Percentiles rank a stretch among this genome's conserved stretches.
phyloP scores from a whole-genome alignment of 1,140 invertebrate genomes.

The Conus betulinus region DNA sequence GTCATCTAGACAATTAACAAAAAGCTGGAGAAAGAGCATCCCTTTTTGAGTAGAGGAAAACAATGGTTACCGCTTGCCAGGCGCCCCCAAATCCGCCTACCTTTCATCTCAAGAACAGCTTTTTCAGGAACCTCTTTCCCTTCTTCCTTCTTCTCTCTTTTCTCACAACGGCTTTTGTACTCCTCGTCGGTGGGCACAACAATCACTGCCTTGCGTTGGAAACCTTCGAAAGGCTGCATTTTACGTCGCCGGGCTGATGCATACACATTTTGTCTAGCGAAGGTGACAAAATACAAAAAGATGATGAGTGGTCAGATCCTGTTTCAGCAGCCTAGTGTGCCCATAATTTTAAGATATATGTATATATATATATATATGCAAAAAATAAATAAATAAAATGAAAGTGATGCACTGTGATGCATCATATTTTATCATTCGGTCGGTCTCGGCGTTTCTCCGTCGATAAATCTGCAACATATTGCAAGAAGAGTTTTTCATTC shows the following conservation, averaged over 20 bases:
- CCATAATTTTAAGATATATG: not conserved
- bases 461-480: slow-evolving; percentile 63
- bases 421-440: slow-evolving; percentile 21
- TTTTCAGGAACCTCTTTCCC: slow-evolving; percentile 94
- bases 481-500: slow-evolving; percentile 48
- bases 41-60: slow-evolving; percentile 31
- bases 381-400: not conserved
- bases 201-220: slow-evolving; percentile 91
- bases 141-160: slow-evolving; percentile 87
- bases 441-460: slow-evolving; percentile 8
- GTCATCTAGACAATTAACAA: not conserved
- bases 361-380: not conserved
- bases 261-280: slow-evolving; percentile 94
- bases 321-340: slow-evolving; percentile 31
- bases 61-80: slow-evolving; percentile 39
- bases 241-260: slow-evolving; percentile 95
- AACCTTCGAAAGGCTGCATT: slow-evolving; percentile 94
- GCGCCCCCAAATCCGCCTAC: slow-evolving; percentile 77
- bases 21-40: slow-evolving; percentile 4
- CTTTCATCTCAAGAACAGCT: slow-evolving; percentile 95
- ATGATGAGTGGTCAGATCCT: slow-evolving; percentile 34
- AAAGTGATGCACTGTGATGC: not conserved
- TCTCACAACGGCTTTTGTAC: slow-evolving; percentile 85
- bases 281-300: slow-evolving; percentile 64
- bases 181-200: slow-evolving; percentile 93